Evolutionary conservation across 2,888 invertebrate genomes (phyloP), one percentile per base, ranked within the genome.

Genomic region (Nymphalis c-album): DNA sequence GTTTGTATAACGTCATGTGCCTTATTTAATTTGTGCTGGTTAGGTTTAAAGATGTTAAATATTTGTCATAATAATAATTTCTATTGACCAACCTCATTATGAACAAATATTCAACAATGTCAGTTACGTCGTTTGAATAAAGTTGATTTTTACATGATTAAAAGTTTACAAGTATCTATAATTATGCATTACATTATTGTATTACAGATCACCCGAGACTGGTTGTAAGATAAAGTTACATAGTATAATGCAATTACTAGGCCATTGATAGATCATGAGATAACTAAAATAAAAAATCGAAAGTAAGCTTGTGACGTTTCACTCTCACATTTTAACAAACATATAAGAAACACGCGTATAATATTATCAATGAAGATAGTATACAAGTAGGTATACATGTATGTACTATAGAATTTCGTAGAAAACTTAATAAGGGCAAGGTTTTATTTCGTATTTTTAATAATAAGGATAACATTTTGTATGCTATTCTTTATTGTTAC

Each of bases 151-250:
- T 51, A 45, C 60, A 53, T 26, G 18, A 45, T 16, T 18, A 31
- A 18, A 10, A 47, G 5, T n/a, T 40, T 31, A 26, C 46, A 46
- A 17, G 35, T 51, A 59, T 53, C 59, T 26, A 35, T 60, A 58
- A 63, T 66, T 66, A 55, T 53, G 45, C 51, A 69, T 73, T 65
- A 68, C 68, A 71, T 69, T 70, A 67, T 70, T 64, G 59, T 64
- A 62, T 60, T 70, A 46, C 70, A 63, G 65, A 63, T 68, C 60
- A 63, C 13, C 58, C 17, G 58, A 53, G 35, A 67, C 55, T 16
- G 47, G 62, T 65, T 63, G 46, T 31, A 45, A 22, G 63, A 70
- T 68, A 55, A 60, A 45, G 48, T 64, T 67, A 60, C 64, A 60
- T 60, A 70, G 63, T 55, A 59, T 68, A 70, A 48, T 22, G 46